Evolutionary conservation across 2,113 vertebrate species (phyloP), one percentile per base, ranked within the genome.

Genomic region (Dicaeum eximium): DNA sequence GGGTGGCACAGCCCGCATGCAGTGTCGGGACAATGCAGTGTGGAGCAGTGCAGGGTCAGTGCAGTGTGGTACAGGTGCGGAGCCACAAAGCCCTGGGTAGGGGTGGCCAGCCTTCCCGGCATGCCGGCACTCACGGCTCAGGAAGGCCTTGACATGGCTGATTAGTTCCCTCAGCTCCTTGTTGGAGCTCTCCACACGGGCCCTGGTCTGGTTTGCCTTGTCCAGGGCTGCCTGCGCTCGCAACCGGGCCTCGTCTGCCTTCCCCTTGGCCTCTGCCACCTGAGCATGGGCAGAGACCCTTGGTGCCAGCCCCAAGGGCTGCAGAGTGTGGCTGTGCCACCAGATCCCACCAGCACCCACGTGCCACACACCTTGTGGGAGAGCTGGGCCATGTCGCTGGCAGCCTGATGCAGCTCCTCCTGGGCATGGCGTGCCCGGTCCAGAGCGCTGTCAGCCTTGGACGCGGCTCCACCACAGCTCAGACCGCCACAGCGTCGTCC

Each of bases 121-220:
- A 75, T 3, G 4, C 66, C 0, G 3, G 85, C 69, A 98, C 99
- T 99, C 97, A 99, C 99, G 98, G 86, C 98, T 99, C 94, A 99
- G 98, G 96, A 99, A 99, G 92, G 98, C 98, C 65, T 99, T 98
- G 97, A 99, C 98, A 47, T 98, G 98, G 95, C 98, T 99, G 97
- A 99, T 99, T 71, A 99, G 99, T 92, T 99, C 98, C 79, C 99
- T 98, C 91, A 99, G 98, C 80, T 99, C 98, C 50, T 99, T 98
- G 96, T 99, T 99, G 95, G 99, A 99, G 90, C 97, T 98, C 77
- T 99, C 98, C 97, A 99, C 98, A 25, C 98, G 98, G 74, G 97
- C 98, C 89, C 98, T 99, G 92, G 98, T 98, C 96, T 98, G 97
- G 14, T 98, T 98, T 4, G 99, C 99, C 92, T 99, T 99, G 84